Percentiles rank a stretch among this genome's conserved stretches.
Evolutionary conservation across 2,888 invertebrate species (phyloP).

Genomic region (Sarcophaga subvicina): DNA sequence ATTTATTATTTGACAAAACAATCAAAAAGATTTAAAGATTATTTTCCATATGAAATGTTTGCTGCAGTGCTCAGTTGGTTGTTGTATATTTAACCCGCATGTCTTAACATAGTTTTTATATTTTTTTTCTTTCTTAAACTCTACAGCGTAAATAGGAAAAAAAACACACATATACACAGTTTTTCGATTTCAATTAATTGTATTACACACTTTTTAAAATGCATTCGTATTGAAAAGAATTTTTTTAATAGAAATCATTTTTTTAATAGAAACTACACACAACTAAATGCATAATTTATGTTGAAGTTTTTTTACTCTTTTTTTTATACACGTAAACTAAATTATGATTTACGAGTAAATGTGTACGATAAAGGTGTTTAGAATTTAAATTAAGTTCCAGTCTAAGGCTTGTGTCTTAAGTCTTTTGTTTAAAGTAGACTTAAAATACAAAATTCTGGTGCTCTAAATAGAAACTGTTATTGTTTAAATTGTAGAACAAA

Average conservation of each 20-base stretch:
- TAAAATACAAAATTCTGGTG: neutral
- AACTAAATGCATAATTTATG: neutral
- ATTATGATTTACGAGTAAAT: constrained; percentile 31
- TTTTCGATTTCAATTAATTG: constrained; percentile 31
- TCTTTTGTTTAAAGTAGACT: neutral
- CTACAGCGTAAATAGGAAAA: neutral
- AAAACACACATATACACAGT: neutral
- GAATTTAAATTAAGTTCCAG: neutral
- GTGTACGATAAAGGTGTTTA: neutral
- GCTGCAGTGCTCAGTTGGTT: neutral
- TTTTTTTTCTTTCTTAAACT: neutral
- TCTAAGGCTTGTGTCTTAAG: constrained; percentile 22
- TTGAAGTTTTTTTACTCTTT: too few relatives aligned
- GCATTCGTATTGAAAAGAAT: neutral
- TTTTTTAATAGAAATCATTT: constrained; percentile 17
- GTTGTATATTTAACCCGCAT: neutral
- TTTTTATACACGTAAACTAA: neutral
- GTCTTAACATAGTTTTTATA: neutral
- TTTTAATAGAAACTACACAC: constrained; percentile 12
- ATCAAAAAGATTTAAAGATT: constrained; percentile 63
- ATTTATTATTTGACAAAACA: constrained; percentile 59
- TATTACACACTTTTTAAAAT: neutral
- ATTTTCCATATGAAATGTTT: constrained; percentile 8
- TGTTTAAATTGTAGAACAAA: neutral
- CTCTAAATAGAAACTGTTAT: neutral